Evolutionary conservation across 1,140 invertebrate species (phyloP).

Genomic region (Lepidotrigona ventralis): DNA sequence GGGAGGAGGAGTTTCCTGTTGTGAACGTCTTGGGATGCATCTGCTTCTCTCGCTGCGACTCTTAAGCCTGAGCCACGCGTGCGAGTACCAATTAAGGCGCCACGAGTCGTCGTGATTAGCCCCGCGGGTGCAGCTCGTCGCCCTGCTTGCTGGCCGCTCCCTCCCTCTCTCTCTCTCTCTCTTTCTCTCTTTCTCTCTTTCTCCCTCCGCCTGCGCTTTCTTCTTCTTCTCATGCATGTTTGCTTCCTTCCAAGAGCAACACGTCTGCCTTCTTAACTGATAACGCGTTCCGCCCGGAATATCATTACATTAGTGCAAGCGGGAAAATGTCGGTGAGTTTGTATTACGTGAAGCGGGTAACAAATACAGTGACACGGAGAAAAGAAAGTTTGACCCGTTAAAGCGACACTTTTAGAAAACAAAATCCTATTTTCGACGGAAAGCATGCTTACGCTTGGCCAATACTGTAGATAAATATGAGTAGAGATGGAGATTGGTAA

Average conservation of each 20-base stretch:
- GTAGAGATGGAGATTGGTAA: too few species aligned
- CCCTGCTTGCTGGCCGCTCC: not conserved
- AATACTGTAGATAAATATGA: too few species aligned
- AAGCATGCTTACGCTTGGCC: too few species aligned
- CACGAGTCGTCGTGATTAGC: constrained; percentile 57
- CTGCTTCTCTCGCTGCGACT: constrained; percentile 63
- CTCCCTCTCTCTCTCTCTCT: not conserved
- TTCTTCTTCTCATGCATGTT: not conserved
- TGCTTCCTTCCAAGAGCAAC: not conserved
- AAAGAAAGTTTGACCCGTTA: too few species aligned
- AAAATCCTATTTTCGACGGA: too few species aligned
- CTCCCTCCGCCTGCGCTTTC: not conserved
- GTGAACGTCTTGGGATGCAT: constrained; percentile 78
- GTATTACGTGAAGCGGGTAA: too few species aligned
- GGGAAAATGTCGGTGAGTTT: too few species aligned
- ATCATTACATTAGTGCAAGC: too few species aligned
- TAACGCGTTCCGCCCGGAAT: not conserved
- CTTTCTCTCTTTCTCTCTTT: not conserved
- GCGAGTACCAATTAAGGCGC: constrained; percentile 67
- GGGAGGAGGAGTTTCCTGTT: constrained; percentile 78
- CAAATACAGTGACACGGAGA: too few species aligned
- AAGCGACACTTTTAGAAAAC: too few species aligned
- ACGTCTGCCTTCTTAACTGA: not conserved
- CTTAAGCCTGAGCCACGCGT: constrained; percentile 60
- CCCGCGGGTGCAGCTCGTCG: constrained; percentile 32